phyloP scores from a whole-genome alignment of 2,113 vertebrate genomes.

The Chitala chitala region DNA sequence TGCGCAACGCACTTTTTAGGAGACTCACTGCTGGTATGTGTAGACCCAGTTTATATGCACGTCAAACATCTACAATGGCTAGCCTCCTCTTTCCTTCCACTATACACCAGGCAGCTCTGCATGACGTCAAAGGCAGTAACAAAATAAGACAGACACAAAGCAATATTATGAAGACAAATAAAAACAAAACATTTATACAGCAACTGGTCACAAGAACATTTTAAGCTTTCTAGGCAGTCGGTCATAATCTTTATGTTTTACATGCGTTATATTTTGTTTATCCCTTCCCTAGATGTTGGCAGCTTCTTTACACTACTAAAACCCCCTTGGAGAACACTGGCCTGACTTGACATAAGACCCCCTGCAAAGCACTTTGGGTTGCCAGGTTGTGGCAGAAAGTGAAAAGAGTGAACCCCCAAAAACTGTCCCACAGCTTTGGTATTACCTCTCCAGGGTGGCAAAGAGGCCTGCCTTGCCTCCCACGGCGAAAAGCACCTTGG shows the following conservation, averaged over 20 bases:
- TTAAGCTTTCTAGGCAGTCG: too few species aligned
- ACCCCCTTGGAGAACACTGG: too few species aligned
- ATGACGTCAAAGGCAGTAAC: not conserved
- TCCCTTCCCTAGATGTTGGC: too few species aligned
- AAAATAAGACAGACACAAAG: not conserved
- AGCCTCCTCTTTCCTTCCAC: not conserved
- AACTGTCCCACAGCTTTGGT: not conserved
- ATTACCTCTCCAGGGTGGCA: conserved; percentile 90
- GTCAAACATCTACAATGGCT: not conserved
- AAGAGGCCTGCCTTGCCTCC: conserved; percentile 96
- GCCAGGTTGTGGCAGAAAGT: not conserved
- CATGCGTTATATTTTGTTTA: too few species aligned
- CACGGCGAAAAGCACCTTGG: conserved; percentile 91
- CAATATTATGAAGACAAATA: not conserved
- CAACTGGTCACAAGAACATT: too few species aligned
- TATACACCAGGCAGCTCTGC: not conserved
- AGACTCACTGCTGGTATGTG: too few species aligned
- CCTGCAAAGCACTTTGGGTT: not conserved
- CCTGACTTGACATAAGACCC: not conserved
- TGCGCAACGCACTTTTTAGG: too few species aligned
- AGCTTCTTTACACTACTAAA: too few species aligned
- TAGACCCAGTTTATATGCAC: not conserved
- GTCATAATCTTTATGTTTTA: too few species aligned
- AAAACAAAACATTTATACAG: too few species aligned
- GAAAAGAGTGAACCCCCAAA: too few species aligned